Conservation (phyloP, 2,113 vertebrate genomes). For the Cyanoliseus patagonus region DNA sequence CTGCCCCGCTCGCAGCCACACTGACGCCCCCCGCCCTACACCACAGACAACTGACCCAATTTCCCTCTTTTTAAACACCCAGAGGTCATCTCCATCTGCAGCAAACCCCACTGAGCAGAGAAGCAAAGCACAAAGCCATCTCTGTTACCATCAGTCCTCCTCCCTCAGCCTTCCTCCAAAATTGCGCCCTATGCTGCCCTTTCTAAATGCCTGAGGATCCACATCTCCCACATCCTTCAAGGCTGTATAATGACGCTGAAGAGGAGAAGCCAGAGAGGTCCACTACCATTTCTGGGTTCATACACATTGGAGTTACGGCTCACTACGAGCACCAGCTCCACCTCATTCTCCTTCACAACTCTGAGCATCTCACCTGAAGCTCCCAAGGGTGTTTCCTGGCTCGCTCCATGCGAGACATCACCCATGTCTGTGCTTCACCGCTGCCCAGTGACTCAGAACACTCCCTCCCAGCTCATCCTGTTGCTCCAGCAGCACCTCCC, state of each 20-base stretch:
- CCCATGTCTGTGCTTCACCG: not conserved
- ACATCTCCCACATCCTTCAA: not conserved
- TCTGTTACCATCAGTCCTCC: not conserved
- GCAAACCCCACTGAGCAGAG: not conserved
- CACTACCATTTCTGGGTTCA: not conserved
- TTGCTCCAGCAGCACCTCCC: not conserved
- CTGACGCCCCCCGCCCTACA: not conserved
- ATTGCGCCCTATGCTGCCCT: not conserved
- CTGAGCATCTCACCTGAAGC: not conserved
- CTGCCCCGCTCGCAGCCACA: not conserved
- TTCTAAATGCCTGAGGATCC: not conserved
- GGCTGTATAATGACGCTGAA: not conserved
- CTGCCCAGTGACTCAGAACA: not conserved
- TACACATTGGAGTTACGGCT: rapidly evolving
- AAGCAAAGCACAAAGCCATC: not conserved
- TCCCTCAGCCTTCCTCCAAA: not conserved
- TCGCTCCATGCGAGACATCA: not conserved
- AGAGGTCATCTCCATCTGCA: constrained; percentile 35
- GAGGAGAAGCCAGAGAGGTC: not conserved
- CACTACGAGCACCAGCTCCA: not conserved
- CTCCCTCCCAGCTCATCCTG: not conserved
- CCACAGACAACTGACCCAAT: constrained; percentile 57
- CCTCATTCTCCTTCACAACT: not conserved
- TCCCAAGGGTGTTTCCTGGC: not conserved
- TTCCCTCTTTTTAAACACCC: constrained; percentile 29